These are phyloP conservation scores for Synergus itoensis DNA, from an alignment of 2,888 invertebrate species.

Conservation along the genomic window DNA sequence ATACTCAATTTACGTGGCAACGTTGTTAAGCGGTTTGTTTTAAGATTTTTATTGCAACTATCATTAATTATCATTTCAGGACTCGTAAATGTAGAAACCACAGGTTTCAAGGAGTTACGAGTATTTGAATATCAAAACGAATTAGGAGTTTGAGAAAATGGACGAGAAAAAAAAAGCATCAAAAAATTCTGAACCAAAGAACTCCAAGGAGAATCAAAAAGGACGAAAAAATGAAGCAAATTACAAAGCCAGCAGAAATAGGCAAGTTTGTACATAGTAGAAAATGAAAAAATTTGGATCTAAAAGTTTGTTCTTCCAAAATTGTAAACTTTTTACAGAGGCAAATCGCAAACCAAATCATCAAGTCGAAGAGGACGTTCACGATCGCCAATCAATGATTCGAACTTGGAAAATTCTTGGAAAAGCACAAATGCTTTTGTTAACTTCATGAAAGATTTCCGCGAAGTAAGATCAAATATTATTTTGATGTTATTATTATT, in stretches of 20 bases:
- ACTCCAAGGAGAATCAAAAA: not conserved
- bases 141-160: not conserved
- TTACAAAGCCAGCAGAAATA: not conserved
- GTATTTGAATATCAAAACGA: not conserved
- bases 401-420: conserved; percentile 50
- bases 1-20: conserved; percentile 57
- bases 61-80: not conserved
- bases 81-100: not conserved
- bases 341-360: not conserved
- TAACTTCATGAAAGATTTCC: conserved; percentile 69
- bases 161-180: not conserved
- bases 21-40: conserved; percentile 54
- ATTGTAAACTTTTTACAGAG: not conserved
- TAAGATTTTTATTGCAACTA: not conserved
- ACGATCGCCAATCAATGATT: no score
- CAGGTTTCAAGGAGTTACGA: not conserved
- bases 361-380: not conserved
- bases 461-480: not conserved
- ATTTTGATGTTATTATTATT: not conserved
- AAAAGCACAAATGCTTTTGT: conserved; percentile 69
- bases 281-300: no score
- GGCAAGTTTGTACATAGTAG: not conserved
- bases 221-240: not conserved
- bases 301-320: not conserved
- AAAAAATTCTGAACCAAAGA: not conserved